A percentile compares a stretch with the other conserved stretches of the same genome.
These are phyloP conservation scores for Burhinus oedicnemus DNA, from an alignment of 2,113 vertebrate genomes.

Conservation along the genomic window DNA sequence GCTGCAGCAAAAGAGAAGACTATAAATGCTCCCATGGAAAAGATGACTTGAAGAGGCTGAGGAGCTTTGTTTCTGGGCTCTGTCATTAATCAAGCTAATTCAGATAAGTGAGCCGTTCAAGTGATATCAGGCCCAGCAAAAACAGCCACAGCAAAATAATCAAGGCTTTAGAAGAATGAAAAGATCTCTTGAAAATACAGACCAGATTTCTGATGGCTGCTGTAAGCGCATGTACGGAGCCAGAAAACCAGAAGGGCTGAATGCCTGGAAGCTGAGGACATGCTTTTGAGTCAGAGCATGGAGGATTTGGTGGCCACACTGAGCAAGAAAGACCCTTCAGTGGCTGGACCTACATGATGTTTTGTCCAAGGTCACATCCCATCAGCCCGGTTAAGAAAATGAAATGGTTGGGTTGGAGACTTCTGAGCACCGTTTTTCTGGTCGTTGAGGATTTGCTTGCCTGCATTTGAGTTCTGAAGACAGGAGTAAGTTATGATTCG, in stretches of 20 bases:
- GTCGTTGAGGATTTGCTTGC: background rate
- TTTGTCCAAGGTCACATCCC: fast-evolving
- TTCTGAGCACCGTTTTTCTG: background rate
- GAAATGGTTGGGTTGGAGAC: background rate
- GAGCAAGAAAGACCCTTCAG: no score
- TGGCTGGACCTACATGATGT: background rate
- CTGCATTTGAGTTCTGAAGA: background rate
- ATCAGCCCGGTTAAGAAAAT: fast-evolving
- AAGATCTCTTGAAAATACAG: background rate
- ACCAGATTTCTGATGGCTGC: background rate
- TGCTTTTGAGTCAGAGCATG: fast-evolving
- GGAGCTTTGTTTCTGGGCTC: background rate
- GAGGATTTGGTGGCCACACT: background rate
- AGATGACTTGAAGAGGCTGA: background rate
- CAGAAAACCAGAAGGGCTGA: background rate
- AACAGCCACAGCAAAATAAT: background rate
- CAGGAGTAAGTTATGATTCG: background rate
- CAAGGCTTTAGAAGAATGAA: background rate
- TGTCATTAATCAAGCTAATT: background rate
- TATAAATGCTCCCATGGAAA: background rate
- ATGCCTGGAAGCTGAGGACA: background rate
- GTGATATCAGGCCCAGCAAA: background rate
- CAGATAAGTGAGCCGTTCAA: background rate
- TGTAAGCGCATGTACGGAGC: fast-evolving
- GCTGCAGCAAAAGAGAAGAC: fast-evolving